These are phyloP conservation scores for Caenorhabditis sinica DNA, from an alignment of 2,888 invertebrate species.

Conservation along the genomic window DNA sequence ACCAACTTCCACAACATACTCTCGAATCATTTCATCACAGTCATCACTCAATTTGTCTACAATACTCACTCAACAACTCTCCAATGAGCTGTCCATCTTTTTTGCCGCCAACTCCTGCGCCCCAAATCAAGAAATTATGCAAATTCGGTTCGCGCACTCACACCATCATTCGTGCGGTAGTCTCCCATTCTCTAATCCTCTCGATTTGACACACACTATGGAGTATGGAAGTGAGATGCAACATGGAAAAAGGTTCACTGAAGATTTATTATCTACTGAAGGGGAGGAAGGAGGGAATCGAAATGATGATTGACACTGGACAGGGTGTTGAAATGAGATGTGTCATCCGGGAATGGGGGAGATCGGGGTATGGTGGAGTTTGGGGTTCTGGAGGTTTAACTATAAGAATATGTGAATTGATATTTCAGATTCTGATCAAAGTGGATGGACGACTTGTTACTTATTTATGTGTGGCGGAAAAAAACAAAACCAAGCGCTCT, in stretches of 20 bases:
- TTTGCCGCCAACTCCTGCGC: neutral
- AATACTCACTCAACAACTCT: neutral
- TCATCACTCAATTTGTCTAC: too few species aligned
- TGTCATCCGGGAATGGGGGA: neutral
- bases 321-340: constrained; percentile 25
- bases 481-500: too few species aligned
- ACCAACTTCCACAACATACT: too few species aligned
- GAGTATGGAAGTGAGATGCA: neutral
- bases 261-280: constrained; percentile 28
- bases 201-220: neutral
- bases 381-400: neutral
- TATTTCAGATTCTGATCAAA: too few species aligned
- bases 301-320: constrained; percentile 25
- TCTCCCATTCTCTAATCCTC: constrained; percentile 1
- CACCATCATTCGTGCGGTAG: neutral
- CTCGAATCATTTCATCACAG: too few species aligned
- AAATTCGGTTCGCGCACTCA: constrained; percentile 39
- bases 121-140: constrained; percentile 37
- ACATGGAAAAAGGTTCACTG: constrained; percentile 29
- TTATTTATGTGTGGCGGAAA: too few species aligned
- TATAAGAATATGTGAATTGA: too few species aligned
- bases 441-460: too few species aligned
- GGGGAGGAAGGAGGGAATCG: neutral
- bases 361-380: neutral
- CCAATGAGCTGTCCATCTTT: constrained; percentile 40